Evolutionary conservation across 2,888 invertebrate species (phyloP).

Genomic region (Drosophila cognata): DNA sequence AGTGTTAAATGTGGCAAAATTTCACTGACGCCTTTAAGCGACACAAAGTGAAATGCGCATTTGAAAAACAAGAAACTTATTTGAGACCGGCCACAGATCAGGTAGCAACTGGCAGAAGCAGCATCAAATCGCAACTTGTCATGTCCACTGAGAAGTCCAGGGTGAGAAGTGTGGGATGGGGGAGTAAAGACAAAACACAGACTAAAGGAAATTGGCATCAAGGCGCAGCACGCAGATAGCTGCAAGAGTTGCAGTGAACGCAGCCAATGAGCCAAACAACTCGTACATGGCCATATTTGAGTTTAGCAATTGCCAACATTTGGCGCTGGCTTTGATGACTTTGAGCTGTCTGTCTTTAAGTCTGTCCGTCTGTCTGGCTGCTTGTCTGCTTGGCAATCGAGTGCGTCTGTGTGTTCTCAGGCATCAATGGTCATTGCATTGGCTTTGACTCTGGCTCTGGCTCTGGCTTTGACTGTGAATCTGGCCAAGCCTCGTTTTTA

Average conservation of each 20-base stretch:
- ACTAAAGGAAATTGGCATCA: constrained; percentile 59
- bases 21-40: constrained; percentile 70
- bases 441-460: constrained; percentile 41
- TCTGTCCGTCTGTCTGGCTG: constrained; percentile 15
- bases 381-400: constrained; percentile 25
- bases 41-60: constrained; percentile 71
- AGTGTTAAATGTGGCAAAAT: constrained; percentile 66
- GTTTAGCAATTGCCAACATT: constrained; percentile 69
- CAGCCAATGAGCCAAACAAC: constrained; percentile 41
- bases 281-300: constrained; percentile 68
- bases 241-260: constrained; percentile 20
- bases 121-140: constrained; percentile 23
- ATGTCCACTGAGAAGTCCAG: constrained; percentile 35
- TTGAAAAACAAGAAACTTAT: constrained; percentile 14
- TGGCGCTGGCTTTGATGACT: constrained; percentile 78
- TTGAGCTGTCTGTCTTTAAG: constrained; percentile 34
- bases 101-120: constrained; percentile 27
- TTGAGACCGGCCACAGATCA: constrained; percentile 17
- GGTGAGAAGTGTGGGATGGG: background rate
- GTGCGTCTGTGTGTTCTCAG: constrained; percentile 69
- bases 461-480: constrained; percentile 39
- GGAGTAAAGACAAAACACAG: constrained; percentile 23
- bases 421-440: constrained; percentile 68
- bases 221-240: constrained; percentile 45
- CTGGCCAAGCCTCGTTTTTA: constrained; percentile 51